A percentile compares a stretch with the other conserved stretches of the same genome.
Conservation (phyloP, 2,797 vertebrate species). For the Yasuhikotakia modesta region DNA sequence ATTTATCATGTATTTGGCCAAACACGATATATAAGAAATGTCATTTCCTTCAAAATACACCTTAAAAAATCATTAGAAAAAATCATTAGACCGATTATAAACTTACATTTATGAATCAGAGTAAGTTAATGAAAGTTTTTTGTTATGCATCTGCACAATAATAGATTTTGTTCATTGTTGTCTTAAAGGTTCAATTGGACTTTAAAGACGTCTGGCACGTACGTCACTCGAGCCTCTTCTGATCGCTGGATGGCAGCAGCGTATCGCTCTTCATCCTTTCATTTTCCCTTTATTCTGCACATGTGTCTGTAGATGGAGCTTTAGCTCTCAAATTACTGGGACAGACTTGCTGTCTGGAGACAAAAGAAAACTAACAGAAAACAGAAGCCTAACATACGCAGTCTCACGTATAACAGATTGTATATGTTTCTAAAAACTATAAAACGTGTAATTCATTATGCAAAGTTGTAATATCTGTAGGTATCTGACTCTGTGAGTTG, state of each 20-base stretch:
- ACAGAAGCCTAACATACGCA: background rate
- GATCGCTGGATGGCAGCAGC: slow-evolving; percentile 26
- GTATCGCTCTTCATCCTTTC: background rate
- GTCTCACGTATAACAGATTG: background rate
- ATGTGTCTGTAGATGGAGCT: slow-evolving; percentile 32
- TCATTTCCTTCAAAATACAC: no score
- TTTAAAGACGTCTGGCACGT: no score
- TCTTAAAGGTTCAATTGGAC: no score
- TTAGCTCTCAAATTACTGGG: background rate
- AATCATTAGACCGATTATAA: no score
- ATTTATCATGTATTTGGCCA: no score
- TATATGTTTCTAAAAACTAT: background rate
- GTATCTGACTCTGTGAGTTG: background rate
- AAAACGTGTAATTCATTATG: background rate
- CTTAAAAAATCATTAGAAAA: no score
- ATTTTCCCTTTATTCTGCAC: background rate
- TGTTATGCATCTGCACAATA: no score
- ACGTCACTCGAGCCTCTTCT: background rate
- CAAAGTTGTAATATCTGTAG: background rate
- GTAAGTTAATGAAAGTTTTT: no score
- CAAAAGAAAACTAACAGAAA: slow-evolving; percentile 14
- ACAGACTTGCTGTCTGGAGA: background rate
- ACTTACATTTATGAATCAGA: no score
- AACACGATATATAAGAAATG: no score
- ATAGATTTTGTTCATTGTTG: no score